Conservation (phyloP, 2,797 vertebrate species). For the Rousettus madagascariensis region DNA sequence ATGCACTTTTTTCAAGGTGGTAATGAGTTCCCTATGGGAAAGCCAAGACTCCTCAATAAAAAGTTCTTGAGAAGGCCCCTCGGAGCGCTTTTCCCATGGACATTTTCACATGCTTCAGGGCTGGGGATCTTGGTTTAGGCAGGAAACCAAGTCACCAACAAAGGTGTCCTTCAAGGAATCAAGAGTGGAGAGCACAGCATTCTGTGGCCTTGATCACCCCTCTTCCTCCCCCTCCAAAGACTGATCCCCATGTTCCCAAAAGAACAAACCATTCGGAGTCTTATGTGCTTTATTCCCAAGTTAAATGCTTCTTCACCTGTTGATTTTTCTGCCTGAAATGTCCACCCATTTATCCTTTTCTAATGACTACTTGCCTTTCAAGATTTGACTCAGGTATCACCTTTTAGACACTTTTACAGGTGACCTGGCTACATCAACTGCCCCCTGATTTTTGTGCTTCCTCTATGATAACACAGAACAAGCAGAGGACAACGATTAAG, state of each 20-base stretch:
- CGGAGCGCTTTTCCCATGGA: not conserved
- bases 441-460: not conserved
- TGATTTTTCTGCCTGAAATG: not conserved
- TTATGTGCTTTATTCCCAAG: not conserved
- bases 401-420: not conserved
- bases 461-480: not conserved
- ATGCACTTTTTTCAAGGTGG: not conserved
- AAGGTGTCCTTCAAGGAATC: conserved; percentile 1
- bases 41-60: conserved; percentile 26
- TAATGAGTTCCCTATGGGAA: conserved; percentile 64
- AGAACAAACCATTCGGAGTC: not conserved
- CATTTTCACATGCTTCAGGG: not conserved
- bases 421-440: not conserved
- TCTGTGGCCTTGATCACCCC: not conserved
- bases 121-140: no score
- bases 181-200: not conserved
- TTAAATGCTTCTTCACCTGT: not conserved
- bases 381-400: not conserved
- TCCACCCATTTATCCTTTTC: not conserved
- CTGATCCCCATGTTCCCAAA: not conserved
- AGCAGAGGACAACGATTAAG: not conserved
- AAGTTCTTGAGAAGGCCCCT: not conserved
- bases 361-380: not conserved
- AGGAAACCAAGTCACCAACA: not conserved
- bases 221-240: not conserved